These are phyloP conservation scores for Drosophila virilis DNA, from an alignment of 1,140 invertebrate genomes.

Conservation along the genomic window DNA sequence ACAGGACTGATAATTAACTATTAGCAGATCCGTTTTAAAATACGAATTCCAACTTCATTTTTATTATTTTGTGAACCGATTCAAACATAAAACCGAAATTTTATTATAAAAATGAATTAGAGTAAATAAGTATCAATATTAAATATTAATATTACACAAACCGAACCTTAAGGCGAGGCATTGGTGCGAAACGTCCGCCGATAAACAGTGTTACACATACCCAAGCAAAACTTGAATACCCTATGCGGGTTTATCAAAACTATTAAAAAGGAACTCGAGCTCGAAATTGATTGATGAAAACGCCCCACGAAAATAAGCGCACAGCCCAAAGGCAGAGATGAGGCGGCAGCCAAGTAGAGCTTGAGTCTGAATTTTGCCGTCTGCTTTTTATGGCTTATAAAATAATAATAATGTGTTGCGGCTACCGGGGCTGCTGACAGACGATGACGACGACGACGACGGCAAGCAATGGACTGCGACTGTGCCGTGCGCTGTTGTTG, in stretches of 20 bases:
- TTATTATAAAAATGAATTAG: no score
- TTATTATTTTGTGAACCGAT: no score
- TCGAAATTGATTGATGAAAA: conserved; percentile 75
- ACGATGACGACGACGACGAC: conserved; percentile 15
- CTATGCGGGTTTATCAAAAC: conserved; percentile 23
- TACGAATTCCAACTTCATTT: no score
- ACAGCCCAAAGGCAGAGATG: conserved; percentile 11
- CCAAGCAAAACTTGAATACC: background rate
- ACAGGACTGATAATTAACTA: no score
- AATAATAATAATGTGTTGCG: conserved; percentile 72
- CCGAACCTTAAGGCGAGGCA: no score
- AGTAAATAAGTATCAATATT: no score
- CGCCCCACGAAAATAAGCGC: conserved; percentile 54
- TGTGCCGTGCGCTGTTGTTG: conserved; percentile 27
- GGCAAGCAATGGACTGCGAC: conserved; percentile 10
- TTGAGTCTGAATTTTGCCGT: conserved; percentile 56
- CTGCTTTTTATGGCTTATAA: conserved; percentile 60
- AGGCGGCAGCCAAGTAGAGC: conserved; percentile 5
- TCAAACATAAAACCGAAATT: no score
- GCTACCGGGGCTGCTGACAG: conserved; percentile 56
- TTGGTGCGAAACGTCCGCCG: no score
- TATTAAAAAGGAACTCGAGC: conserved; percentile 41
- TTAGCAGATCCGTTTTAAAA: no score
- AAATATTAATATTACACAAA: no score
- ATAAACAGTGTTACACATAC: background rate